Conservation (phyloP, 1,140 invertebrate species). For the Aphis craccivora region DNA sequence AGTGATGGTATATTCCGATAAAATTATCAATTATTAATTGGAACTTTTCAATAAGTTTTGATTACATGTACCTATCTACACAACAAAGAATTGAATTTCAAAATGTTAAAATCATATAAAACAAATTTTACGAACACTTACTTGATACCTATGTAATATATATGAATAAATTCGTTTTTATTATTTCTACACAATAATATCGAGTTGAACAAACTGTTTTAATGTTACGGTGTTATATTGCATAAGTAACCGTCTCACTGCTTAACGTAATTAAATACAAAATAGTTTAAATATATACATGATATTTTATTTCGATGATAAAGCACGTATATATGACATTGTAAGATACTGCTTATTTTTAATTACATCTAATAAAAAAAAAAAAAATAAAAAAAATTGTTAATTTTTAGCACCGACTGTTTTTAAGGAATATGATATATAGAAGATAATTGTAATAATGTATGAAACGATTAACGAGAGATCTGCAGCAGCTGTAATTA, state of each 20-base stretch:
- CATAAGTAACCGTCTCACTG: background rate
- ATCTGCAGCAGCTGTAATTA: background rate
- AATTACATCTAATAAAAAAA: background rate
- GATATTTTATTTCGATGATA: constrained; percentile 4
- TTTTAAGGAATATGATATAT: background rate
- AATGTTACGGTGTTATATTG: background rate
- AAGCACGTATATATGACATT: constrained; percentile 19
- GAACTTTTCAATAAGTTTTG: background rate
- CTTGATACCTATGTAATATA: background rate
- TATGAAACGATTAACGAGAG: background rate
- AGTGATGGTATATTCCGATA: background rate
- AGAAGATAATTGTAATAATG: background rate
- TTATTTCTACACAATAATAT: background rate
- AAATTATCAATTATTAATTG: background rate
- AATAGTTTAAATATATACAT: constrained; percentile 30
- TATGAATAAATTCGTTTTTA: background rate
- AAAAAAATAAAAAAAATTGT: background rate
- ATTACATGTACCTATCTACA: background rate
- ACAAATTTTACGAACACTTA: background rate
- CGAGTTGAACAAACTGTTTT: constrained; percentile 28
- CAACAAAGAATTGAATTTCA: background rate
- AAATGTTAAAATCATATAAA: background rate
- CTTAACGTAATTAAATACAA: constrained; percentile 16
- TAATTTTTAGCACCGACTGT: background rate
- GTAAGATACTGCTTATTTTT: background rate